phyloP scores from a whole-genome alignment of 2,797 vertebrate genomes.

The Arnoldichthys spilopterus region DNA sequence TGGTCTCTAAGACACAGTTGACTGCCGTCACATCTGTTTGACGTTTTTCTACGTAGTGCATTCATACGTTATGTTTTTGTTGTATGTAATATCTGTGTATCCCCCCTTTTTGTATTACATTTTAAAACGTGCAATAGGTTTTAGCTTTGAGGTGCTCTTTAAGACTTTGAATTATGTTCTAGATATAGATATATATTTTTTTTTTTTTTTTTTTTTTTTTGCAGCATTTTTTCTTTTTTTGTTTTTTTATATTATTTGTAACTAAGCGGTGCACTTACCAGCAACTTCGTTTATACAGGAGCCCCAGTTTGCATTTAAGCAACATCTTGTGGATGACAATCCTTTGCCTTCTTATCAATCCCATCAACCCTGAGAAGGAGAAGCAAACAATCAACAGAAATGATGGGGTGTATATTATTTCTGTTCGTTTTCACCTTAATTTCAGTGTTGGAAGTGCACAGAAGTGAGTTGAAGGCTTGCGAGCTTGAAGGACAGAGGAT shows the following conservation, averaged over 20 bases:
- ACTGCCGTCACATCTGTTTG: slow-evolving; percentile 73
- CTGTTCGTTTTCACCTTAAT: background rate
- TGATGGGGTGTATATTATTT: background rate
- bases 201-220: too few species aligned
- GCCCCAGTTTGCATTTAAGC: slow-evolving; percentile 50
- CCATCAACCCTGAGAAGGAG: slow-evolving; percentile 26
- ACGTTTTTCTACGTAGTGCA: slow-evolving; percentile 53
- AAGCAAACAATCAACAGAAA: slow-evolving; percentile 11
- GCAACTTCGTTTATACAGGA: slow-evolving; percentile 56
- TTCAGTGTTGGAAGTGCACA: slow-evolving; percentile 18
- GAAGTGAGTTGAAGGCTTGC: slow-evolving; percentile 13
- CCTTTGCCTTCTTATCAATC: slow-evolving; percentile 37
- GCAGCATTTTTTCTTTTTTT: slow-evolving; percentile 35
- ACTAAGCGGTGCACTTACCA: slow-evolving; percentile 73
- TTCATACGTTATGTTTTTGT: slow-evolving; percentile 73
- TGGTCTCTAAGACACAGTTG: slow-evolving; percentile 81
- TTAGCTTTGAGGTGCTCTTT: slow-evolving; percentile 78
- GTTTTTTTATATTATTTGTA: slow-evolving; percentile 33
- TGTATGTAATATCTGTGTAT: slow-evolving; percentile 72
- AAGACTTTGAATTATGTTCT: slow-evolving; percentile 42
- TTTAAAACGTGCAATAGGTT: slow-evolving; percentile 89
- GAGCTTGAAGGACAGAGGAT: slow-evolving; percentile 17
- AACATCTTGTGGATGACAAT: slow-evolving; percentile 61
- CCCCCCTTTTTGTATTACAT: slow-evolving; percentile 74
- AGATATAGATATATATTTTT: too few species aligned